Conservation (phyloP, 2,888 invertebrate species). For the Latheticus oryzae region DNA sequence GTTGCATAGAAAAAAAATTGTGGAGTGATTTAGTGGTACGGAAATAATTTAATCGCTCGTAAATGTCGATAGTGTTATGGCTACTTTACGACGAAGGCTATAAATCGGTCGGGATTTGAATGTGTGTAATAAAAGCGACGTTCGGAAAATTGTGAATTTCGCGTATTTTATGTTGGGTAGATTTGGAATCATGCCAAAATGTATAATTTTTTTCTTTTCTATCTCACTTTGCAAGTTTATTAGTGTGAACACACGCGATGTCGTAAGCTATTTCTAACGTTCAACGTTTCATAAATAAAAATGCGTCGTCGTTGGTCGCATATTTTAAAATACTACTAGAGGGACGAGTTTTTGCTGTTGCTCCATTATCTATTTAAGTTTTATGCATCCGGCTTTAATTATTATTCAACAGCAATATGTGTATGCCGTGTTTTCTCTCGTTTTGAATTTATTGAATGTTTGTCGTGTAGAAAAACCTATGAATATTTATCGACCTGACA, state of each 20-base stretch:
- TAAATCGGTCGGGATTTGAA: constrained; percentile 37
- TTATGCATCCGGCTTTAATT: constrained; percentile 49
- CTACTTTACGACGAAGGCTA: constrained; percentile 37
- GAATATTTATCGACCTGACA: constrained; percentile 37
- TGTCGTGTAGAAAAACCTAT: constrained; percentile 61
- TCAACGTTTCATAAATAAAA: constrained; percentile 38
- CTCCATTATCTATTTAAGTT: constrained; percentile 48
- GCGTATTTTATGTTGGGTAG: constrained; percentile 5
- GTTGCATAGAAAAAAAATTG: not conserved
- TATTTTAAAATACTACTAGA: constrained; percentile 35
- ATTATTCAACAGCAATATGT: constrained; percentile 50
- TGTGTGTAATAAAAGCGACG: constrained; percentile 32
- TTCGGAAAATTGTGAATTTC: constrained; percentile 34
- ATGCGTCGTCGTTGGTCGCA: constrained; percentile 25
- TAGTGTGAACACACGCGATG: constrained; percentile 35
- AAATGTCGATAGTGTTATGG: constrained; percentile 39
- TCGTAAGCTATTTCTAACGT: constrained; percentile 40
- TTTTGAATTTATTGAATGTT: constrained; percentile 49
- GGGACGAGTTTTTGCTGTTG: constrained; percentile 38
- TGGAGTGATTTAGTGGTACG: constrained; percentile 36
- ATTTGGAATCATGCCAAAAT: constrained; percentile 26
- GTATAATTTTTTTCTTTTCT: constrained; percentile 20
- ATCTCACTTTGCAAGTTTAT: constrained; percentile 29
- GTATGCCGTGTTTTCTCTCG: constrained; percentile 47
- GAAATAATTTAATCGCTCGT: constrained; percentile 41